These are phyloP conservation scores for Orchesella flavescens DNA, from an alignment of 2,888 invertebrate genomes.

Conservation along the genomic window DNA sequence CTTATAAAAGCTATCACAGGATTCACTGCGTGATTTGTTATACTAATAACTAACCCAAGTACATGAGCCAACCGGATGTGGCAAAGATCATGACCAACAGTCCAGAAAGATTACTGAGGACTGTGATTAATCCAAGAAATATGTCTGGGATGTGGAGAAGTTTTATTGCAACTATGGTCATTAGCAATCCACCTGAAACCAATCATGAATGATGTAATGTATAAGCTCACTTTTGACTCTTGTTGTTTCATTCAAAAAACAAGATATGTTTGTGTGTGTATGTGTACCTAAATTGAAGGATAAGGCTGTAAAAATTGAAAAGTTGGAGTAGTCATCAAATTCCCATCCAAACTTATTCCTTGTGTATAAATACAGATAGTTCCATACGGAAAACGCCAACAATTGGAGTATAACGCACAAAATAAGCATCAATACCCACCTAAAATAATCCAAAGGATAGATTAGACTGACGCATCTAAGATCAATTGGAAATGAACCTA, in stretches of 20 bases:
- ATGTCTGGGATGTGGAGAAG: constrained; percentile 50
- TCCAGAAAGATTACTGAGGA: constrained; percentile 56
- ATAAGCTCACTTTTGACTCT: no score
- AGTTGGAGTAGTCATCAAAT: constrained; percentile 79
- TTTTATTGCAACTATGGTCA: constrained; percentile 54
- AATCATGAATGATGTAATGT: not conserved
- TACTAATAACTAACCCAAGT: constrained; percentile 59
- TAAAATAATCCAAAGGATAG: not conserved
- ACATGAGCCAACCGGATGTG: constrained; percentile 61
- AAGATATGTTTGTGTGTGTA: not conserved
- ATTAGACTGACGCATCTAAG: not conserved
- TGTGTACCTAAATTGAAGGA: constrained; percentile 73
- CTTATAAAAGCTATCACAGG: constrained; percentile 3
- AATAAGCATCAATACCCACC: constrained; percentile 49
- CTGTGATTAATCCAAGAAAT: constrained; percentile 45
- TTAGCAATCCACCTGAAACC: constrained; percentile 76
- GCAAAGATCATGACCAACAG: constrained; percentile 56
- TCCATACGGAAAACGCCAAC: constrained; percentile 33
- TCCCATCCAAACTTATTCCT: constrained; percentile 81
- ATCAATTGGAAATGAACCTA: constrained; percentile 67
- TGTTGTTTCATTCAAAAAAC: not conserved
- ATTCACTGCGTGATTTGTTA: not conserved
- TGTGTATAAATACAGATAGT: constrained; percentile 77
- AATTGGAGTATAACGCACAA: constrained; percentile 28
- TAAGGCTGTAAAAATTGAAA: constrained; percentile 77